Base-by-base conservation (phyloP, 2,113 vertebrate genomes). In the Crotophaga sulcirostris region DNA sequence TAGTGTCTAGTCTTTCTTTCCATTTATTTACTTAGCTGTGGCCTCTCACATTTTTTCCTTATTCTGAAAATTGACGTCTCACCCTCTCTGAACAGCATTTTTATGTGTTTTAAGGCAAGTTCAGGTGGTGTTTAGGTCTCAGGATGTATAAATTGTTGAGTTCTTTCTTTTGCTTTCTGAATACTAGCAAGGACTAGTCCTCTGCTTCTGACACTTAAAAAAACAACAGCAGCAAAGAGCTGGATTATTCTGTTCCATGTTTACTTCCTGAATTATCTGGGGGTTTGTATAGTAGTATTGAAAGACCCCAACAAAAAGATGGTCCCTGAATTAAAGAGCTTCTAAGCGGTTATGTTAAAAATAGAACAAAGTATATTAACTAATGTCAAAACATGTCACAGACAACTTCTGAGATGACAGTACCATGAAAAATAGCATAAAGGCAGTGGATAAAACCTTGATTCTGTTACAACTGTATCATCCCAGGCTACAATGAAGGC, bases 1-100 rank as follows among this genome's bases (percentile, higher is more conserved):
- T 42, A 90, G 59, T 67, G 79, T 89, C 86, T 92, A 83, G 72
- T 94, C 88, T 96, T 94, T 96, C 75, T 93, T 92, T 95, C 72
- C 90, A 56, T 56, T 31, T 84, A 70, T 93, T 90, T 90, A 94
- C 64, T 93, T 86, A 93, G 79, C 79, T 90, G 83, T 55, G 92
- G 79, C 80, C 47, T 80, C 75, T 81, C 58, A 72, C 70, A 89
- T 82, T 79, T 87, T 95, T 89, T 94, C 72, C 83, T 93, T 86
- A 38, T 80, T 77, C 83, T 74, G 76, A 74, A 94, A 90, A 63
- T 12, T 47, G 55, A 59, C 42, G 86, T 96, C 44, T 90, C 34
- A 63, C 13, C 26, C 51, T 58, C 4, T 6, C 42, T 56, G 70
- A 86, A 64, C 20, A 72, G 56, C 16, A 59, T 14, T 84, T 94